phyloP scores from a whole-genome alignment of 2,888 invertebrate species.

The Dynastes maya region DNA sequence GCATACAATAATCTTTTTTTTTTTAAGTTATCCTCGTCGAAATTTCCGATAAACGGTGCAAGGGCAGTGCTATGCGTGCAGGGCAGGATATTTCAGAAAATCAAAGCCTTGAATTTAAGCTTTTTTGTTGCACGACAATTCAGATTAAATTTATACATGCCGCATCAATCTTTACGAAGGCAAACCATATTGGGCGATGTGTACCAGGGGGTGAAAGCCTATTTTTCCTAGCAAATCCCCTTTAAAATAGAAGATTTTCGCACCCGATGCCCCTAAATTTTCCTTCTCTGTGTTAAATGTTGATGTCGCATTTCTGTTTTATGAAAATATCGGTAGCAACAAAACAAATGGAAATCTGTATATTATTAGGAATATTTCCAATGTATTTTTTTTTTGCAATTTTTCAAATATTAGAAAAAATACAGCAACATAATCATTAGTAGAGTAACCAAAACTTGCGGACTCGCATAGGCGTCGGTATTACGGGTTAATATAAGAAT shows the following conservation, averaged over 20 bases:
- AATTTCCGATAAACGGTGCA: slow-evolving; percentile 52
- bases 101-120: slow-evolving; percentile 3
- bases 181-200: slow-evolving; percentile 33
- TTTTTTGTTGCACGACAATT: slow-evolving; percentile 19
- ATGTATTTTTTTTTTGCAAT: too few relatives aligned
- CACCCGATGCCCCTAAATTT: slow-evolving; percentile 11
- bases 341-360: too few relatives aligned
- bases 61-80: slow-evolving; percentile 53
- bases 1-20: neutral
- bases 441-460: too few relatives aligned
- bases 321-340: too few relatives aligned
- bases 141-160: slow-evolving; percentile 27
- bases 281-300: too few relatives aligned
- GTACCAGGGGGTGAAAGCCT: slow-evolving; percentile 28
- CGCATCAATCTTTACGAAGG: too few relatives aligned
- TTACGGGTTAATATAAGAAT: too few relatives aligned
- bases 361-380: too few relatives aligned
- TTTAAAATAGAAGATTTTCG: neutral
- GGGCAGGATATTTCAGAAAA: slow-evolving; percentile 32
- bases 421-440: too few relatives aligned
- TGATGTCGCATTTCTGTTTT: too few relatives aligned
- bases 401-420: too few relatives aligned
- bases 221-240: slow-evolving; percentile 15
- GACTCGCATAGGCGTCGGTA: too few relatives aligned
- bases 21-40: neutral